Evolutionary conservation across 1,140 invertebrate genomes (phyloP).

Genomic region (Drosophila teissieri): DNA sequence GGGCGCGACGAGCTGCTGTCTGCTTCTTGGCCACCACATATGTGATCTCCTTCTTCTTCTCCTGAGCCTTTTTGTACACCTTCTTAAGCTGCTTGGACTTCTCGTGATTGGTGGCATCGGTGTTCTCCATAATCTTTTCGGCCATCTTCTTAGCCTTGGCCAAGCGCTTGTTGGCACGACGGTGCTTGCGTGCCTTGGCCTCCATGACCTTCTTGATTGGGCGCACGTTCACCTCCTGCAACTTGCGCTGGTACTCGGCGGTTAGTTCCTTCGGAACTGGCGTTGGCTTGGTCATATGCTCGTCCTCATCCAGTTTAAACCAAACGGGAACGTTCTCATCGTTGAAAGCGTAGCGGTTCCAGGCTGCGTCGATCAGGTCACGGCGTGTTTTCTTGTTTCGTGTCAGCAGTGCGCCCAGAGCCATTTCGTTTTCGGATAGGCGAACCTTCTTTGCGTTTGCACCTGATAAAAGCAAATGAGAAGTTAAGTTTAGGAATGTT

Average conservation of each 20-base stretch:
- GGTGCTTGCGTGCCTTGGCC: slow-evolving; percentile 99
- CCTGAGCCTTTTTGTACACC: slow-evolving; percentile 96
- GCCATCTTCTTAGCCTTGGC: slow-evolving; percentile 98
- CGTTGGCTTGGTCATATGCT: slow-evolving; percentile 92
- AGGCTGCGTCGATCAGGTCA: slow-evolving; percentile 94
- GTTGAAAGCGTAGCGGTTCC: slow-evolving; percentile 95
- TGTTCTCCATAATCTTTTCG: slow-evolving; percentile 95
- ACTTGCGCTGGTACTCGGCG: slow-evolving; percentile 90
- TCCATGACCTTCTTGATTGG: slow-evolving; percentile 99
- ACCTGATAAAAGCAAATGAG: slow-evolving; percentile 21
- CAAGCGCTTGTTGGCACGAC: slow-evolving; percentile 92
- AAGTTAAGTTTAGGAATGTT: neutral
- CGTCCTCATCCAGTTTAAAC: slow-evolving; percentile 97
- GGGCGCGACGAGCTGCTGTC: slow-evolving; percentile 89
- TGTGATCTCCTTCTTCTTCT: slow-evolving; percentile 95
- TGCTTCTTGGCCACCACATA: slow-evolving; percentile 98
- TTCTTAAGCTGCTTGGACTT: slow-evolving; percentile 96
- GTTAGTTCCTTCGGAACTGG: slow-evolving; percentile 92
- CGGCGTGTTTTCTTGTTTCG: slow-evolving; percentile 93
- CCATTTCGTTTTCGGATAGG: slow-evolving; percentile 93
- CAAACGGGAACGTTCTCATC: slow-evolving; percentile 97
- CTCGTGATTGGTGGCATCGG: slow-evolving; percentile 95
- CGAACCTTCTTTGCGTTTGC: slow-evolving; percentile 88
- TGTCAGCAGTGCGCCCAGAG: slow-evolving; percentile 93
- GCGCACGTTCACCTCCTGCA: slow-evolving; percentile 95